Evolutionary conservation across 2,888 invertebrate species (phyloP), one percentile per base, ranked within the genome.

Genomic region (Yponomeuta malinellus): DNA sequence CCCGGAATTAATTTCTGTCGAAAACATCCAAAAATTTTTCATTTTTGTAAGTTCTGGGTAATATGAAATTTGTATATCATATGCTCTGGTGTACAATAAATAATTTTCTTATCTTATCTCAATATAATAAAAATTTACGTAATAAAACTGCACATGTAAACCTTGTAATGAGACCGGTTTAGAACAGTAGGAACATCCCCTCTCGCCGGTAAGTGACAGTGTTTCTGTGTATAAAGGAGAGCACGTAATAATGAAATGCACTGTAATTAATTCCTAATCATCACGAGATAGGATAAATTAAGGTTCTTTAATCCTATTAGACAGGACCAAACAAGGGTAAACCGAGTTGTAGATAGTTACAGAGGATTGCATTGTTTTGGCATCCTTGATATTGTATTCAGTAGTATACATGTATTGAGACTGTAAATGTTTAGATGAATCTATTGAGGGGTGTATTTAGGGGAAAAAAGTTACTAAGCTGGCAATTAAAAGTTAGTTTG

Each of bases 241-340:
- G 66, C 73, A 2, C 76, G 72, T 78, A 79, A 81, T 84, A 84
- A 84, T 83, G 78, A 82, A 82, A 84, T 83, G 84, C 80, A 85
- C 8, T 43, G 2, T 43, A 84, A 85, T 84, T 84, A 85, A 86
- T 84, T 84, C 83, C 80, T 83, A 83, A 82, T 83, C 81, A 80
- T 15, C 82, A 80, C 15, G 77, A 80, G 83, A 83, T 81, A 74
- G 75, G 82, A 79, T 82, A 64, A 23, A 64, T 64, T 63, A 78
- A 78, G 78, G 76, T 79, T 79, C 48, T 63, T 23, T 83, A 85
- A 84, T 81, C 82, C 81, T 79, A 81, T 81, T 79, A 79, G 74
- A 72, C 75, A 74, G 78, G 33, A 33, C 33, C 33, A 78, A 78
- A 80, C 80, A 78, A 79, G 79, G 80, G 78, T 80, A 80, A 79